Evolutionary conservation across 2,113 vertebrate genomes (phyloP).

Genomic region (Garra rufa): DNA sequence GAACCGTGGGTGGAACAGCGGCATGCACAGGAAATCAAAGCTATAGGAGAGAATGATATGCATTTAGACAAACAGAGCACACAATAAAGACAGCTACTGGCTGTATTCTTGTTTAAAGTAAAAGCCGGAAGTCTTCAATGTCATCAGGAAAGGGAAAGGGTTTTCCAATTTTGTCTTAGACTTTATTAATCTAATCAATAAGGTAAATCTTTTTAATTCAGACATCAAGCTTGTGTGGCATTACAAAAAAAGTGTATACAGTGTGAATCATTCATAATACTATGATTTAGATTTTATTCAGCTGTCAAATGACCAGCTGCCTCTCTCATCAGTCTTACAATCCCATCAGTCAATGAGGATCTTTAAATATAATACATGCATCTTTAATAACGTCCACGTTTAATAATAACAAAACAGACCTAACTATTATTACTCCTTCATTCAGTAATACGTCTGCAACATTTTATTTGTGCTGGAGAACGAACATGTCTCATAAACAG

Average conservation of each 20-base stretch:
- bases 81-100: background rate
- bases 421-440: background rate
- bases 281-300: background rate
- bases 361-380: background rate
- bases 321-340: background rate
- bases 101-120: background rate
- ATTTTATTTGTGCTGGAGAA: background rate
- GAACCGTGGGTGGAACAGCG: constrained; percentile 90
- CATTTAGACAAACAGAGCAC: background rate
- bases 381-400: background rate
- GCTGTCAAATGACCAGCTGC: background rate
- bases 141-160: background rate
- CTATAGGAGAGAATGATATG: constrained; percentile 63
- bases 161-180: background rate
- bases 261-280: background rate
- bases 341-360: background rate
- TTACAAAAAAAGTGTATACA: background rate
- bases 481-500: background rate
- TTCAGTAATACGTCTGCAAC: background rate
- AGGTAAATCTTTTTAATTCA: background rate
- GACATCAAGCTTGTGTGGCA: background rate
- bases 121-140: background rate
- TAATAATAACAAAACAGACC: background rate
- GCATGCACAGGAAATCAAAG: constrained; percentile 95
- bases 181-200: background rate